Conservation (phyloP, 2,888 invertebrate genomes). For the Linyphia triangularis region DNA sequence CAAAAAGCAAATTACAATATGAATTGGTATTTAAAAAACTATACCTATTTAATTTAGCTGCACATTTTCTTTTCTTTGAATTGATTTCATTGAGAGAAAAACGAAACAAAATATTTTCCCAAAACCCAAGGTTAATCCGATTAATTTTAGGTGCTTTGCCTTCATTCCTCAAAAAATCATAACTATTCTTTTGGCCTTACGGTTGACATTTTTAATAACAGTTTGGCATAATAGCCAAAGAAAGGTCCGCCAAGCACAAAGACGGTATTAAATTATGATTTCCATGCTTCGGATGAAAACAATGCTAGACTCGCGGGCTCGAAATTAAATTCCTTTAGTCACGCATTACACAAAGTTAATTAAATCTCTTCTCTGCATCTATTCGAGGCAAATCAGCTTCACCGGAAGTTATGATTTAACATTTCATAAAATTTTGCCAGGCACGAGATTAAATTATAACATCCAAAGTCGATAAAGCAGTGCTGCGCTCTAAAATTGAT, state of each 20-base stretch:
- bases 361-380: constrained; percentile 42
- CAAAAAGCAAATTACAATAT: too few species aligned
- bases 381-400: constrained; percentile 21
- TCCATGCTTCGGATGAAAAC: constrained; percentile 9
- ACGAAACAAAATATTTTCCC: too few species aligned
- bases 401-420: constrained; percentile 61
- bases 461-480: background rate
- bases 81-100: too few species aligned
- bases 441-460: constrained; percentile 56
- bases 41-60: too few species aligned
- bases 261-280: background rate
- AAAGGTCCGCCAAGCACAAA: background rate
- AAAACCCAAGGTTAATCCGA: background rate
- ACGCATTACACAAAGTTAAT: constrained; percentile 49
- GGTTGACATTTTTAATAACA: constrained; percentile 43
- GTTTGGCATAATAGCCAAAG: constrained; percentile 6
- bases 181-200: background rate
- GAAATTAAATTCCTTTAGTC: constrained; percentile 62
- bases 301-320: constrained; percentile 14
- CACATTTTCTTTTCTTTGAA: too few species aligned
- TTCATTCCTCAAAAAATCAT: background rate
- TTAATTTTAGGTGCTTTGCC: background rate
- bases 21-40: too few species aligned
- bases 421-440: constrained; percentile 62
- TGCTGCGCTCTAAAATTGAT: constrained; percentile 43